These are phyloP conservation scores for Pterobdella sp. DNA, from an alignment of 2,888 invertebrate species.

Conservation along the genomic window DNA sequence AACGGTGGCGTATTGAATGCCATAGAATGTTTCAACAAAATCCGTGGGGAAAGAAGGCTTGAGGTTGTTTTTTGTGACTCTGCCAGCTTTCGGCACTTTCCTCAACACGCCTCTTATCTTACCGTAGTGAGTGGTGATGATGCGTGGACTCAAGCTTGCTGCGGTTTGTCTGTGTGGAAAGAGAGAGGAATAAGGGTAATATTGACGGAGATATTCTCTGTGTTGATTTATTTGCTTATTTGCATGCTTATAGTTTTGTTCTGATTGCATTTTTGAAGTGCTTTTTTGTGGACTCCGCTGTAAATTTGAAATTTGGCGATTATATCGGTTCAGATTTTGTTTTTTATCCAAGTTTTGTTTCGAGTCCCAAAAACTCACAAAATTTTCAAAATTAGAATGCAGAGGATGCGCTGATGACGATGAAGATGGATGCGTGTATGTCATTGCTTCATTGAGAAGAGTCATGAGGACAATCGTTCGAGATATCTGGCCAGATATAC, in stretches of 20 bases:
- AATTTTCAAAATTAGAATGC: too few relatives aligned
- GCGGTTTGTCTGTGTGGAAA: too few relatives aligned
- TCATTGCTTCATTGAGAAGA: too few relatives aligned
- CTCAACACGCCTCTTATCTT: conserved; percentile 63
- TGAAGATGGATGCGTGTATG: too few relatives aligned
- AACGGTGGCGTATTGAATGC: conserved; percentile 86
- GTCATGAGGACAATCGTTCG: too few relatives aligned
- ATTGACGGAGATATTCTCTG: neutral
- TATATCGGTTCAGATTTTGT: neutral
- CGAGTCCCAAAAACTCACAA: too few relatives aligned
- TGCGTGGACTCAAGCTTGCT: conserved; percentile 44
- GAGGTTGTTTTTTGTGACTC: conserved; percentile 17
- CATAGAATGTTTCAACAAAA: conserved; percentile 77
- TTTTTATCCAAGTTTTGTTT: neutral
- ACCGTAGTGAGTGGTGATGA: conserved; percentile 78
- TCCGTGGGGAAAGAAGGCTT: conserved; percentile 39
- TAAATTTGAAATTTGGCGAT: neutral
- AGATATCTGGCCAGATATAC: too few relatives aligned
- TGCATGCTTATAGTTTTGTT: neutral
- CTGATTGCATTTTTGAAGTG: neutral
- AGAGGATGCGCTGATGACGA: too few relatives aligned
- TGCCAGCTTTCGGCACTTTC: conserved; percentile 22
- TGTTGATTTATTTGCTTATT: neutral
- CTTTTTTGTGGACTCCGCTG: neutral
- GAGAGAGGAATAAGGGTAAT: neutral